Conservation (phyloP, 2,797 vertebrate genomes). For the Remorina albescens region DNA sequence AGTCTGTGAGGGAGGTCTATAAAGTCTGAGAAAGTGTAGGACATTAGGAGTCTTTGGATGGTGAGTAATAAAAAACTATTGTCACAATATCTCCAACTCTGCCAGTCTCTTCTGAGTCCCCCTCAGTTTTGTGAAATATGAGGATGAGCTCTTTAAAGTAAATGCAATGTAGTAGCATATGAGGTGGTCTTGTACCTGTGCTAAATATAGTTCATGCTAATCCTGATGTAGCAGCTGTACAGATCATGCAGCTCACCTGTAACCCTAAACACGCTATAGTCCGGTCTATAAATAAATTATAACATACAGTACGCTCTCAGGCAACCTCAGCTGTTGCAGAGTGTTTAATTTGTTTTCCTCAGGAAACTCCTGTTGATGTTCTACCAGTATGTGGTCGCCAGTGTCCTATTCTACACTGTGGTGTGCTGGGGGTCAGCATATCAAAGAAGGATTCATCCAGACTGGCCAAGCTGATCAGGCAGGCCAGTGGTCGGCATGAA, state of each 20-base stretch:
- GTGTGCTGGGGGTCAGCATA: too few species aligned
- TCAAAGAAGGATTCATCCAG: too few species aligned
- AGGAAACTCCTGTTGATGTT: too few species aligned
- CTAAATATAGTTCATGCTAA: conserved; percentile 74
- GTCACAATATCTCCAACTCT: neutral
- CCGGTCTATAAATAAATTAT: conserved; percentile 53
- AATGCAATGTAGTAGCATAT: conserved; percentile 22
- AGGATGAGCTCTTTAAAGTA: conserved; percentile 12
- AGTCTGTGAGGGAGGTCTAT: neutral
- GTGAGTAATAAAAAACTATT: neutral
- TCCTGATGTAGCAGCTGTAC: conserved; percentile 72
- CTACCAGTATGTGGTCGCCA: too few species aligned
- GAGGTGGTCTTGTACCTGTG: conserved; percentile 41
- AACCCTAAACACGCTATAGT: conserved; percentile 46
- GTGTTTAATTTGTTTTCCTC: conserved; percentile 11
- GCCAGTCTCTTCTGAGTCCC: neutral
- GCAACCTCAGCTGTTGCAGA: conserved; percentile 57
- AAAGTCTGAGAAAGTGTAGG: neutral
- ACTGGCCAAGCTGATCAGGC: too few species aligned
- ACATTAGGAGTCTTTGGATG: neutral
- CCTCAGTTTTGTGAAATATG: neutral
- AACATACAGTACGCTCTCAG: conserved; percentile 17
- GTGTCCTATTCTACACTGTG: too few species aligned
- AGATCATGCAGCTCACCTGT: conserved; percentile 66
- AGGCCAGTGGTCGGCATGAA: too few species aligned